A percentile compares a stretch with the other conserved stretches of the same genome.
phyloP scores from a whole-genome alignment of 2,113 vertebrate genomes.

The Ivindomyrus marchei region DNA sequence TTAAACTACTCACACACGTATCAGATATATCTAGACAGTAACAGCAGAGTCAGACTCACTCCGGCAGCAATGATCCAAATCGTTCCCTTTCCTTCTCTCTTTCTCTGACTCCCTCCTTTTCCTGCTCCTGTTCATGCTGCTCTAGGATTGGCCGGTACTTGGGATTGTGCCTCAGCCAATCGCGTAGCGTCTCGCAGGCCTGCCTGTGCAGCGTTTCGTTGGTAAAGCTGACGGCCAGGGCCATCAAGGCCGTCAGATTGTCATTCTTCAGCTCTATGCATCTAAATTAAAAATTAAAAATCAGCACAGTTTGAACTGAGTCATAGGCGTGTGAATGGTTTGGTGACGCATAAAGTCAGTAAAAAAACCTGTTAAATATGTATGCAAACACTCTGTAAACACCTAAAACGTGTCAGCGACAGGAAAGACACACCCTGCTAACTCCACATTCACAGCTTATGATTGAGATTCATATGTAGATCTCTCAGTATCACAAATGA shows the following conservation, averaged over 20 bases:
- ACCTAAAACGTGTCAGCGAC: neutral
- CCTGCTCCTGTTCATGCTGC: conserved; percentile 48
- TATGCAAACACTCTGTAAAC: neutral
- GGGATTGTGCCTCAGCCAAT: conserved; percentile 84
- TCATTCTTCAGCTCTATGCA: conserved; percentile 91
- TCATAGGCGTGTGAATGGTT: neutral
- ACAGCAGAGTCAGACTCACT: conserved; percentile 68
- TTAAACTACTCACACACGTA: neutral
- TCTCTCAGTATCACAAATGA: neutral
- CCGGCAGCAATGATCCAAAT: conserved; percentile 81
- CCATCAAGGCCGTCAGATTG: conserved; percentile 90
- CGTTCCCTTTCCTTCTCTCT: conserved; percentile 65
- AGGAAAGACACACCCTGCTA: neutral
- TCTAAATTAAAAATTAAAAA: conserved; percentile 50
- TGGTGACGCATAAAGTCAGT: neutral
- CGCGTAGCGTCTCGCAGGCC: conserved; percentile 86
- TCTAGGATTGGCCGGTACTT: conserved; percentile 74
- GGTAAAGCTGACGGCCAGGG: conserved; percentile 92
- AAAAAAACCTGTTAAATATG: neutral
- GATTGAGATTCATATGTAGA: neutral
- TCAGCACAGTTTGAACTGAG: neutral
- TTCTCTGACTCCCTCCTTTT: conserved; percentile 35
- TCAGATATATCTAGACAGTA: neutral
- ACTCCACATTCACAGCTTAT: neutral
- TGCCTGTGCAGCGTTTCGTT: conserved; percentile 95